phyloP scores from a whole-genome alignment of 2,888 invertebrate species.

The Pterobdella sp. region DNA sequence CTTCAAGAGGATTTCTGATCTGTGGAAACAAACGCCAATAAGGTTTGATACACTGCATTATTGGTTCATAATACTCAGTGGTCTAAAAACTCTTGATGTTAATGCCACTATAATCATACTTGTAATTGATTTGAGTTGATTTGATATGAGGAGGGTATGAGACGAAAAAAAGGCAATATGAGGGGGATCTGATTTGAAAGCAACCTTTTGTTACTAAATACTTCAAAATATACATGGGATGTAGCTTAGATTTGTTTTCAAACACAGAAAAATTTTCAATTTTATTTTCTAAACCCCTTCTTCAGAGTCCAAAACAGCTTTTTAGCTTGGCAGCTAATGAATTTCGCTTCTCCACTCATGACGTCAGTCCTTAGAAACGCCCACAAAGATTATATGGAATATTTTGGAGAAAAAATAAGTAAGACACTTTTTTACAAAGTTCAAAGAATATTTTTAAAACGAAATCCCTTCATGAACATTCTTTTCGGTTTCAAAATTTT shows the following conservation, averaged over 20 bases:
- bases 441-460: no score
- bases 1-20: conserved; percentile 7
- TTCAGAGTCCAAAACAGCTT: neutral
- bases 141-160: no score
- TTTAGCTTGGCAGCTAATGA: conserved; percentile 22
- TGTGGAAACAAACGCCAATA: conserved; percentile 6
- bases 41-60: neutral
- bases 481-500: no score
- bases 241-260: neutral
- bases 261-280: neutral
- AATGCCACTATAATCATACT: no score
- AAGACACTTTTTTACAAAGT: no score
- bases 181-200: no score
- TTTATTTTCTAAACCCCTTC: conserved; percentile 1
- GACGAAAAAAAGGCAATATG: no score
- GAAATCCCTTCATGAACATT: no score
- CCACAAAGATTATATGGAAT: neutral
- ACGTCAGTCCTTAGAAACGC: neutral
- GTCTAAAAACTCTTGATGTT: no score
- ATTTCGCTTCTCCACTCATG: conserved; percentile 11
- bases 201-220: neutral
- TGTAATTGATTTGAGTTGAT: no score
- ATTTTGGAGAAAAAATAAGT: neutral
- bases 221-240: neutral
- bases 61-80: no score